Conservation (phyloP, 1,140 invertebrate genomes). For the Leptinotarsa defecta region DNA sequence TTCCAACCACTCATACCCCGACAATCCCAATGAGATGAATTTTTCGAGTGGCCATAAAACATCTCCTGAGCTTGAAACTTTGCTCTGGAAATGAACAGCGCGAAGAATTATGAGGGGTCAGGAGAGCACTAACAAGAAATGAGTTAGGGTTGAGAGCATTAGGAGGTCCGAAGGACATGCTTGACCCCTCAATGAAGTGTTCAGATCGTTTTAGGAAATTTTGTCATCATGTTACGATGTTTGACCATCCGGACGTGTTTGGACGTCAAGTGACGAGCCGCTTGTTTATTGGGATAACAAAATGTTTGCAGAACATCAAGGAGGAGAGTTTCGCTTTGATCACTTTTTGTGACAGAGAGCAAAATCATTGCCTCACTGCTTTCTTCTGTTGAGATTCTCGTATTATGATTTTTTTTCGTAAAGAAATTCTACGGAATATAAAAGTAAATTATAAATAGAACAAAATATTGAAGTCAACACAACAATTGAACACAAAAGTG, state of each 20-base stretch:
- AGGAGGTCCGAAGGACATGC: slow-evolving; percentile 9
- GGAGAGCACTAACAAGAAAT: slow-evolving; percentile 17
- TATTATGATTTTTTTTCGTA: too few relatives aligned
- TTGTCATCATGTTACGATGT: neutral
- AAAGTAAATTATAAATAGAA: too few relatives aligned
- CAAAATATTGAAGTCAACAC: too few relatives aligned
- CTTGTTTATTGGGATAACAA: neutral
- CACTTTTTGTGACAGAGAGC: too few relatives aligned
- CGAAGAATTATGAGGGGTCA: slow-evolving; percentile 21
- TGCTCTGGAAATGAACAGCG: slow-evolving; percentile 13
- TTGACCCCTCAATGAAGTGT: slow-evolving; percentile 19
- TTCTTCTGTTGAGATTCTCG: too few relatives aligned
- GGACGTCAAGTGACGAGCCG: slow-evolving; percentile 4
- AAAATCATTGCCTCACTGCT: too few relatives aligned
- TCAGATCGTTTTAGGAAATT: neutral
- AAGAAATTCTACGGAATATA: too few relatives aligned
- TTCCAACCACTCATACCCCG: neutral
- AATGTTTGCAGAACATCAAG: neutral
- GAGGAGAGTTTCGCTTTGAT: too few relatives aligned
- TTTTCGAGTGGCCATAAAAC: slow-evolving; percentile 16
- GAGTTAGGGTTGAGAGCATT: slow-evolving; percentile 14
- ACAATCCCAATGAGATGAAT: slow-evolving; percentile 11
- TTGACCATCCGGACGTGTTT: neutral
- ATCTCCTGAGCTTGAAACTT: slow-evolving; percentile 8
- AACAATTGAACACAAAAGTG: too few relatives aligned